Conservation (phyloP, 1,140 invertebrate species). For the Drosophila carrolli region DNA sequence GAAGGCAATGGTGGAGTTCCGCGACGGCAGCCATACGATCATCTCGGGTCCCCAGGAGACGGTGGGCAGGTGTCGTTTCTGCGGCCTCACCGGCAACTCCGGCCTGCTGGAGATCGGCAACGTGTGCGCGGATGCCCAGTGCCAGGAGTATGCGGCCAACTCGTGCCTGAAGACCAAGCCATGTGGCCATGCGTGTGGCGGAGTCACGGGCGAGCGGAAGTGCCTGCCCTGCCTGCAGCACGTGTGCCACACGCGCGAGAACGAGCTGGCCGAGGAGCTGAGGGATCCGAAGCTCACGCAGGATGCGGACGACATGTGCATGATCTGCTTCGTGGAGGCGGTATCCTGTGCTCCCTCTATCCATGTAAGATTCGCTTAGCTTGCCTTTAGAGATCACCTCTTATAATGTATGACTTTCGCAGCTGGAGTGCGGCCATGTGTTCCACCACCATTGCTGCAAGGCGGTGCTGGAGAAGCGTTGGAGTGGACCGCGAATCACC, state of each 20-base stretch:
- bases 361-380: slow-evolving; percentile 86
- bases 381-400: background rate
- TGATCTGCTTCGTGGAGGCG: slow-evolving; percentile 99
- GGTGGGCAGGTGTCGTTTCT: slow-evolving; percentile 95
- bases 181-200: slow-evolving; percentile 97
- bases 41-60: slow-evolving; percentile 84
- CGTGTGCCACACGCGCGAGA: slow-evolving; percentile 75
- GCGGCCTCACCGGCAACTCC: slow-evolving; percentile 92
- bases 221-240: slow-evolving; percentile 94
- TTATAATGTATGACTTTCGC: background rate
- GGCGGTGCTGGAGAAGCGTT: slow-evolving; percentile 93
- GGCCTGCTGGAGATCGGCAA: slow-evolving; percentile 96
- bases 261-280: slow-evolving; percentile 87
- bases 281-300: slow-evolving; percentile 89
- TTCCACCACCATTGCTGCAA: slow-evolving; percentile 97
- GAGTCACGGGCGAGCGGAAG: slow-evolving; percentile 91
- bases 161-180: slow-evolving; percentile 93
- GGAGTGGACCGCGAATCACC: slow-evolving; percentile 96
- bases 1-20: slow-evolving; percentile 97
- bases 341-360: slow-evolving; percentile 97
- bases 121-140: slow-evolving; percentile 96
- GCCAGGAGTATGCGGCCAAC: slow-evolving; percentile 94
- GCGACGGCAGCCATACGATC: slow-evolving; percentile 88
- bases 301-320: slow-evolving; percentile 99
- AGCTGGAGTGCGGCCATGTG: slow-evolving; percentile 97